Percentiles rank a stretch among this genome's conserved stretches.
These are phyloP conservation scores for Scaptomyza flava DNA, from an alignment of 2,888 invertebrate genomes.

Conservation along the genomic window DNA sequence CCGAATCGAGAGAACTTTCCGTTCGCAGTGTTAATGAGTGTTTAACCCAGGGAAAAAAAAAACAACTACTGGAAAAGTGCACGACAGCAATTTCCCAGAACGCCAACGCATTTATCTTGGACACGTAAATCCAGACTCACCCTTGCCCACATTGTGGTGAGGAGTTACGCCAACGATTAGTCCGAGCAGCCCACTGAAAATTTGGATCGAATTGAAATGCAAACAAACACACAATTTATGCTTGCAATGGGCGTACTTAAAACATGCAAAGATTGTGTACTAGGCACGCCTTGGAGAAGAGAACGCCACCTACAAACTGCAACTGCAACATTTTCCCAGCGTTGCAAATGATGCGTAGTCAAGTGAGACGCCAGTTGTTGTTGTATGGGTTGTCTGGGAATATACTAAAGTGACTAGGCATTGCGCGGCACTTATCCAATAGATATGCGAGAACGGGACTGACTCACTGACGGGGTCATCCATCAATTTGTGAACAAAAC, in stretches of 20 bases:
- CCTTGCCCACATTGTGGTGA: slow-evolving; percentile 1
- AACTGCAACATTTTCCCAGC: slow-evolving; percentile 55
- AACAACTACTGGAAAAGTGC: slow-evolving; percentile 36
- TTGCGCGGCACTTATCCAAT: slow-evolving; percentile 55
- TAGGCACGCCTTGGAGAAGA: slow-evolving; percentile 46
- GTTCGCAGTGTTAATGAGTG: slow-evolving; percentile 39
- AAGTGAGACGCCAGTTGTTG: slow-evolving; percentile 50
- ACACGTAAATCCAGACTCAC: slow-evolving; percentile 9
- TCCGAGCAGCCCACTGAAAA: slow-evolving; percentile 67
- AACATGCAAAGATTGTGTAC: slow-evolving; percentile 58
- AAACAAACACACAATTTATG: slow-evolving; percentile 33
- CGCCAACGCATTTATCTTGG: slow-evolving; percentile 79
- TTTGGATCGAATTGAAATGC: slow-evolving; percentile 42
- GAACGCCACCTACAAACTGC: slow-evolving; percentile 54
- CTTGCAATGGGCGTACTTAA: slow-evolving; percentile 51
- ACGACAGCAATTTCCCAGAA: slow-evolving; percentile 81
- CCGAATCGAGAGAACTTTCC: slow-evolving; percentile 48
- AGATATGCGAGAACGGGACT: slow-evolving; percentile 37
- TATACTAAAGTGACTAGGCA: slow-evolving; percentile 12
- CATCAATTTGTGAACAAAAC: slow-evolving; percentile 62
- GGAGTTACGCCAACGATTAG: slow-evolving; percentile 64
- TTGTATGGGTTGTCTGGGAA: slow-evolving; percentile 55
- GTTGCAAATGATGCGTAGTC: slow-evolving; percentile 46
- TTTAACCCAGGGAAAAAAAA: slow-evolving; percentile 36
- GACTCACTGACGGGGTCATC: slow-evolving; percentile 60